phyloP scores from a whole-genome alignment of 1,140 invertebrate species.

The Coenobita brevimanus region DNA sequence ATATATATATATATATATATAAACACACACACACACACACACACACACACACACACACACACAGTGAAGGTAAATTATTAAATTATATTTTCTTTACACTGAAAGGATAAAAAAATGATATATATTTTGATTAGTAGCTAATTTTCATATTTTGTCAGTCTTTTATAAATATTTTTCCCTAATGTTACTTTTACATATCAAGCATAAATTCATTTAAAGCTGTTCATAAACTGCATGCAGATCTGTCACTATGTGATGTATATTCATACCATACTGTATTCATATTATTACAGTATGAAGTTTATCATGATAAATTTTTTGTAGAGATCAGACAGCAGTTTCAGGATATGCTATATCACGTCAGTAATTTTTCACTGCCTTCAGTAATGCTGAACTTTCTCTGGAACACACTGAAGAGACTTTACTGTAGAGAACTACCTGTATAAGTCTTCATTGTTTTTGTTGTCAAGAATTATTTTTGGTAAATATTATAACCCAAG shows the following conservation, averaged over 20 bases:
- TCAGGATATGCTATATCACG: background rate
- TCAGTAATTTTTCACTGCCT: slow-evolving; percentile 43
- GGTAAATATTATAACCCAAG: background rate
- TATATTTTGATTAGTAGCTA: no score
- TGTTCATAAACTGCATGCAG: no score
- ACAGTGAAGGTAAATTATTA: no score
- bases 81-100: no score
- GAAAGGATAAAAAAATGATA: no score
- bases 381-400: slow-evolving; percentile 57
- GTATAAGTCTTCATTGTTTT: slow-evolving; percentile 30
- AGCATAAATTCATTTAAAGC: background rate
- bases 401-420: slow-evolving; percentile 19
- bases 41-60: no score
- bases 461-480: slow-evolving; percentile 53
- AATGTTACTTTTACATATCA: slow-evolving; percentile 31
- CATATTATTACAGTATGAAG: background rate
- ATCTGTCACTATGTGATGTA: background rate
- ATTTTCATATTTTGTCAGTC: no score
- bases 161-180: no score
- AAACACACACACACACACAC: no score
- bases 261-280: background rate
- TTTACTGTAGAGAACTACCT: slow-evolving; percentile 15
- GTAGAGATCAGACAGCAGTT: background rate
- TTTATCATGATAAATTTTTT: background rate
- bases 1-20: no score